Evolutionary conservation across 1,140 invertebrate genomes (phyloP).

Genomic region (Magallana angulata): DNA sequence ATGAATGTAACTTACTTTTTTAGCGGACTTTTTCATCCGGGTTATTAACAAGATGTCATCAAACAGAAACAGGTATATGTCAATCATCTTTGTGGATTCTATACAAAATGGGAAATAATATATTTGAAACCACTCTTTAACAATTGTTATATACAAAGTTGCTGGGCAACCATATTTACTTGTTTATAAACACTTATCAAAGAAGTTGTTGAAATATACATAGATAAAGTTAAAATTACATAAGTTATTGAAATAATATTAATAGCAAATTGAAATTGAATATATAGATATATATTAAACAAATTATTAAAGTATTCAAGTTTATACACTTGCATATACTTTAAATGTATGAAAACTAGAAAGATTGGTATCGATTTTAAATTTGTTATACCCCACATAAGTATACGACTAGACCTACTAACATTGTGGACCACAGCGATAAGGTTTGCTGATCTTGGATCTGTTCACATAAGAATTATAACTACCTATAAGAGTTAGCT

Average conservation of each 20-base stretch:
- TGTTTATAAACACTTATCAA: no score
- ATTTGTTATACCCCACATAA: neutral
- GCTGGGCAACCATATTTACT: no score
- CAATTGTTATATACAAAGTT: no score
- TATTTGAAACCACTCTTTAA: neutral
- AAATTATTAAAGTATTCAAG: no score
- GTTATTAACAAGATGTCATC: slow-evolving; percentile 87
- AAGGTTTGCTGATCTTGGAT: neutral
- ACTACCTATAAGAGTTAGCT: slow-evolving; percentile 82
- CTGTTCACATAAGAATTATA: no score
- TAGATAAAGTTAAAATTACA: no score
- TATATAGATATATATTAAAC: no score
- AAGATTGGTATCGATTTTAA: neutral
- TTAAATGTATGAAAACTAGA: neutral
- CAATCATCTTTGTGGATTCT: slow-evolving; percentile 72
- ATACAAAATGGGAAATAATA: slow-evolving; percentile 51
- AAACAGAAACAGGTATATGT: slow-evolving; percentile 84
- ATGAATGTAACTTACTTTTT: slow-evolving; percentile 80
- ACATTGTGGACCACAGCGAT: neutral
- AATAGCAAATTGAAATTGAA: no score
- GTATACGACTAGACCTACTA: no score
- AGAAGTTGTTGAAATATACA: no score
- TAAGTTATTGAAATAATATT: no score
- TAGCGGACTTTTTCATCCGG: slow-evolving; percentile 83
- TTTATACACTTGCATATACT: no score